Conservation (phyloP, 2,113 vertebrate species). For the Hippocampus zosterae region DNA sequence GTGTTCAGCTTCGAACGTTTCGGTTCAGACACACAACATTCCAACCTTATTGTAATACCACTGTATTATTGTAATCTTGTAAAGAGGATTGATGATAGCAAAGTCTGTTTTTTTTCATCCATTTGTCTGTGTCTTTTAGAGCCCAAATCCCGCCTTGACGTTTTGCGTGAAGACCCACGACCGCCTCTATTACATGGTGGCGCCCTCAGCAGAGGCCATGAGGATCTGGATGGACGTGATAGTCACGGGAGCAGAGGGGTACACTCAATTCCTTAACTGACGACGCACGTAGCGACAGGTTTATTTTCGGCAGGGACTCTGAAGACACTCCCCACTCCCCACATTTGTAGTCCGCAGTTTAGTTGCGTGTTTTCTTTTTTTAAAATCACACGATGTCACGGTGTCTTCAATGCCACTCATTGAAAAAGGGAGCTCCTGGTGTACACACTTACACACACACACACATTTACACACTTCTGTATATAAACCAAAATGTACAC, state of each 20-base stretch:
- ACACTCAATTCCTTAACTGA: conserved; percentile 94
- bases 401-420: conserved; percentile 46
- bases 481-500: conserved; percentile 61
- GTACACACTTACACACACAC: conserved; percentile 19
- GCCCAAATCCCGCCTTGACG: conserved; percentile 87
- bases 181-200: conserved; percentile 95
- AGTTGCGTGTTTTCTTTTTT: conserved; percentile 29
- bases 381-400: conserved; percentile 42
- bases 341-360: conserved; percentile 33
- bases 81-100: not conserved
- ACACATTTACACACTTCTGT: conserved; percentile 34
- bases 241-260: conserved; percentile 93
- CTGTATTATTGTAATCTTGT: too few species aligned
- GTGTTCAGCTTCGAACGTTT: too few species aligned
- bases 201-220: conserved; percentile 91
- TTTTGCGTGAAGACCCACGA: conserved; percentile 98
- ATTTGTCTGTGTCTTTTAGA: conserved; percentile 68
- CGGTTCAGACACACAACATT: too few species aligned
- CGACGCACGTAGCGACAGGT: not conserved
- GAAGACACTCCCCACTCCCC: conserved; percentile 18
- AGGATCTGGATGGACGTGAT: conserved; percentile 99
- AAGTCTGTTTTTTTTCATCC: not conserved
- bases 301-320: conserved; percentile 36
- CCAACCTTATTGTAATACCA: too few species aligned
- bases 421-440: conserved; percentile 59